Evolutionary conservation across 1,140 invertebrate genomes (phyloP).

Genomic region (Drosophila cardini): DNA sequence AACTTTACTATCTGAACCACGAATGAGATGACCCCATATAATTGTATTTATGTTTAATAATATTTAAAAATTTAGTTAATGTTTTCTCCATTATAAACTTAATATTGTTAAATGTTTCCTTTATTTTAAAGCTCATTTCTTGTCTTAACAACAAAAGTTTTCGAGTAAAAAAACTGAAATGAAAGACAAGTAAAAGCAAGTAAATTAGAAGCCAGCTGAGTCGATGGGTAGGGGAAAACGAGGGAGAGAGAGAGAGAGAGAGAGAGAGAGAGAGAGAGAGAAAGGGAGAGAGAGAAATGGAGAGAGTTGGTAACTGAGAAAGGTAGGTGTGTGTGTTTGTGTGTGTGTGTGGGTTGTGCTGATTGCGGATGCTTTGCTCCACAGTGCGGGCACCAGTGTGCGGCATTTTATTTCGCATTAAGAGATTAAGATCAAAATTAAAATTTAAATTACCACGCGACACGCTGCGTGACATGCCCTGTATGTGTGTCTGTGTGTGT

Average conservation of each 20-base stretch:
- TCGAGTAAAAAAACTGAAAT: constrained; percentile 1
- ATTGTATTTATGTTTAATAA: too few relatives aligned
- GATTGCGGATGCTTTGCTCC: constrained; percentile 41
- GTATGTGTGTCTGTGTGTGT: constrained; percentile 6
- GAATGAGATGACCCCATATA: too few relatives aligned
- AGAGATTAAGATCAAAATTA: constrained; percentile 84
- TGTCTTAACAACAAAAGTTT: background rate
- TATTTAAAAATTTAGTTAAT: too few relatives aligned
- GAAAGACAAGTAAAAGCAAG: constrained; percentile 51
- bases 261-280: background rate
- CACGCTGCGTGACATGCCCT: constrained; percentile 51
- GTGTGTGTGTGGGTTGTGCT: constrained; percentile 20
- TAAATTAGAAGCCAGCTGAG: constrained; percentile 71
- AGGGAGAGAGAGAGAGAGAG: background rate
- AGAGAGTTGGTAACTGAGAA: background rate
- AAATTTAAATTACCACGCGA: constrained; percentile 83
- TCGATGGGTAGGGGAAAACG: constrained; percentile 13
- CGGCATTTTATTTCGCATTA: constrained; percentile 84
- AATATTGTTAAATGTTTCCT: background rate
- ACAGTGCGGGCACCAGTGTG: constrained; percentile 74
- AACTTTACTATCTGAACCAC: too few relatives aligned
- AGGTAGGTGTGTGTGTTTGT: background rate
- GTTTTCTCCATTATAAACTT: background rate
- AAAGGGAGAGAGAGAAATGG: background rate
- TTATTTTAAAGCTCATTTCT: too few relatives aligned